Percentiles rank a stretch among this genome's conserved stretches.
These are phyloP conservation scores for Caenorhabditis parvicauda DNA, from an alignment of 2,888 invertebrate species.

Conservation along the genomic window DNA sequence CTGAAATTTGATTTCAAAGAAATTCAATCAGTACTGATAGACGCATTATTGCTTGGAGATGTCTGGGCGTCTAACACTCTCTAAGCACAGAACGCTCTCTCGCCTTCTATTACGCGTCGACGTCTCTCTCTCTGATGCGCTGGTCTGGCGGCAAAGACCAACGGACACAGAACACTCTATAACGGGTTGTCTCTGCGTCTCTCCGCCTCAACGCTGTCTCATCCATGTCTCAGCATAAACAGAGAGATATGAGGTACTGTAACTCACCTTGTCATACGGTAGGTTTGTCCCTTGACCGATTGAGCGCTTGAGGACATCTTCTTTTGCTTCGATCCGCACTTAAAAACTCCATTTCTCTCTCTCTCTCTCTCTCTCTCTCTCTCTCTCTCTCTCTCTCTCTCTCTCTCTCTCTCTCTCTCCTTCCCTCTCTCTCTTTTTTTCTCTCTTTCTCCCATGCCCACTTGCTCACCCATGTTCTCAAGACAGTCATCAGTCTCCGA, in stretches of 20 bases:
- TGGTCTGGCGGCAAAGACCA: too few species aligned
- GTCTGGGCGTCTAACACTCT: background rate
- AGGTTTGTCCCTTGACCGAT: conserved; percentile 31
- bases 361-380: background rate
- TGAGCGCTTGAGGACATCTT: conserved; percentile 21
- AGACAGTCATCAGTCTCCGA: conserved; percentile 15
- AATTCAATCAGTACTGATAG: background rate
- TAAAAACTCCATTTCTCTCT: background rate
- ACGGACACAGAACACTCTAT: too few species aligned
- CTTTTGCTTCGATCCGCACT: too few species aligned
- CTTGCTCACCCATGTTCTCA: conserved; percentile 23
- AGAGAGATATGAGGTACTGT: background rate
- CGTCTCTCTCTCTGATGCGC: too few species aligned
- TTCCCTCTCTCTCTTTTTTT: background rate
- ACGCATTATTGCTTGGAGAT: background rate
- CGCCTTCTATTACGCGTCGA: too few species aligned
- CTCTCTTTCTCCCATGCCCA: background rate
- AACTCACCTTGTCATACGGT: conserved; percentile 22
- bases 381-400: background rate
- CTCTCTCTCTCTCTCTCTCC: background rate
- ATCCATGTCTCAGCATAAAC: too few species aligned
- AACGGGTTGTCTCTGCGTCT: background rate
- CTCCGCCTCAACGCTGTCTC: too few species aligned
- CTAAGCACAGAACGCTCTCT: too few species aligned
- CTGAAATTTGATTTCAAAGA: conserved; percentile 7